Evolutionary conservation across 2,888 invertebrate genomes (phyloP).

Genomic region (Melanostoma scalare): DNA sequence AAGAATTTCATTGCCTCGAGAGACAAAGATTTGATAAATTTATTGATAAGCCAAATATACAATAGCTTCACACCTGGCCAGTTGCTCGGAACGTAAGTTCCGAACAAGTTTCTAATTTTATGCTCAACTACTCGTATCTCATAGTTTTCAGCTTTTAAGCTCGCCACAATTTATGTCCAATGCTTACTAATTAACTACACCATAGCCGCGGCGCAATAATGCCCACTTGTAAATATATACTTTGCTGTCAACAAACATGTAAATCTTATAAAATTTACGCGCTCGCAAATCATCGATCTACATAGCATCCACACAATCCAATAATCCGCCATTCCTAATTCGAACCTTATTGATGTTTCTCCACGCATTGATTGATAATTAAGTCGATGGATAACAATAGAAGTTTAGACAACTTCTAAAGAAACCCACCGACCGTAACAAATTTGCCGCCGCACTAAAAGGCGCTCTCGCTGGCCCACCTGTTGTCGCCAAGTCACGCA

Average conservation of each 20-base stretch:
- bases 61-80: no score
- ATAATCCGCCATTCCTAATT: conserved; percentile 55
- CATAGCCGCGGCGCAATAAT: neutral
- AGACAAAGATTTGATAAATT: no score
- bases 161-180: conserved; percentile 17
- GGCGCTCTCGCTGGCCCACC: conserved; percentile 46
- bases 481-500: conserved; percentile 56
- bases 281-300: conserved; percentile 45
- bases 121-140: neutral
- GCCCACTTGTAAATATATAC: neutral
- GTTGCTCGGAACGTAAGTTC: no score
- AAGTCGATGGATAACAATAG: conserved; percentile 67
- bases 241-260: conserved; percentile 41
- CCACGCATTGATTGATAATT: conserved; percentile 71
- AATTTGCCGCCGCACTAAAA: conserved; percentile 41
- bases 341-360: conserved; percentile 68
- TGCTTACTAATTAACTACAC: conserved; percentile 11
- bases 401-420: conserved; percentile 69
- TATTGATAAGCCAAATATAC: no score
- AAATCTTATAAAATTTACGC: conserved; percentile 50
- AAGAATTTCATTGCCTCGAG: no score
- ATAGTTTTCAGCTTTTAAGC: neutral
- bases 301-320: conserved; percentile 11
- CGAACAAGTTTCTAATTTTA: neutral
- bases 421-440: conserved; percentile 67